Percentiles rank a stretch among this genome's conserved stretches.
These are phyloP conservation scores for Drosophila maculinotata DNA, from an alignment of 2,888 invertebrate genomes.

Conservation along the genomic window DNA sequence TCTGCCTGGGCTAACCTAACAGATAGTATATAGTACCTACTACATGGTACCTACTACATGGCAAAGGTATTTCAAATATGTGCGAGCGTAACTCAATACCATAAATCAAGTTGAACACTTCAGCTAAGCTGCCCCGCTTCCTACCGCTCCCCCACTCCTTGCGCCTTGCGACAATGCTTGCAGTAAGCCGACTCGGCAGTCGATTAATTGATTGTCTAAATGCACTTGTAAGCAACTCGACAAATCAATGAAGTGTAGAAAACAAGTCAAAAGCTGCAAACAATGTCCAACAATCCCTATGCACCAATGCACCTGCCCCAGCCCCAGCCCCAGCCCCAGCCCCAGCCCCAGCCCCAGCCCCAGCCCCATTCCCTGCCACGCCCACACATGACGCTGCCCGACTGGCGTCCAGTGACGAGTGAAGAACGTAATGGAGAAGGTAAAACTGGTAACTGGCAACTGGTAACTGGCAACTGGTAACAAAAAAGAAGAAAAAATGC, in stretches of 20 bases:
- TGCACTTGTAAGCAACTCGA: conserved; percentile 81
- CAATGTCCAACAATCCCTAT: conserved; percentile 39
- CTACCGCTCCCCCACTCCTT: background rate
- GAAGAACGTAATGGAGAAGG: conserved; percentile 45
- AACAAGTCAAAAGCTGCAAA: conserved; percentile 66
- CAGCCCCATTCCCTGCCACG: conserved; percentile 25
- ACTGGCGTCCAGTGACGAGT: conserved; percentile 24
- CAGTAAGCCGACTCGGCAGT: conserved; percentile 52
- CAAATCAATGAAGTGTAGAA: conserved; percentile 80
- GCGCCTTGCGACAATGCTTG: conserved; percentile 35
- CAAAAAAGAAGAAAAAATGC: conserved; percentile 43
- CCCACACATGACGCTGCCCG: conserved; percentile 33
- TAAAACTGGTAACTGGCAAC: too few species aligned
- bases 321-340: conserved; percentile 35
- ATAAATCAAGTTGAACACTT: conserved; percentile 74
- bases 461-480: too few species aligned
- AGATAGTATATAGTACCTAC: too few species aligned
- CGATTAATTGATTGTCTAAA: conserved; percentile 81
- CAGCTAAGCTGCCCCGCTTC: conserved; percentile 41
- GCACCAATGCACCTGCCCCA: too few species aligned
- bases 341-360: conserved; percentile 3
- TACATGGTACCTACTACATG: too few species aligned
- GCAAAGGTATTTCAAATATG: conserved; percentile 55
- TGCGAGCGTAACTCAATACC: conserved; percentile 67
- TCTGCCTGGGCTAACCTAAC: conserved; percentile 6